These are phyloP conservation scores for Acomys russatus DNA, from an alignment of 2,797 vertebrate species.

Conservation along the genomic window DNA sequence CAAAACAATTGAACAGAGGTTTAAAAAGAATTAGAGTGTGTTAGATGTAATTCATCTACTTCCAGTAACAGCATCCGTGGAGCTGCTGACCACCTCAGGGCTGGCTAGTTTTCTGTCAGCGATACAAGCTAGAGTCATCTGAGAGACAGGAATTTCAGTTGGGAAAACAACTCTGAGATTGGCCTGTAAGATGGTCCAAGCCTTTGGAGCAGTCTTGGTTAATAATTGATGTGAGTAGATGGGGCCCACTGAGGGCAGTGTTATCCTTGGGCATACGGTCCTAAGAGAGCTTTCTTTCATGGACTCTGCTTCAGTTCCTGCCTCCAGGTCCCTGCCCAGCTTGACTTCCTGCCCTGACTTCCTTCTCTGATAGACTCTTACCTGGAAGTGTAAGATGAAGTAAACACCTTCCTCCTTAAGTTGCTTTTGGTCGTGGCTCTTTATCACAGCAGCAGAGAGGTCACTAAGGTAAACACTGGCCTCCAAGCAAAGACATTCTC, in stretches of 20 bases:
- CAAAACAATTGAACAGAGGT: neutral
- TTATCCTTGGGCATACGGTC: neutral
- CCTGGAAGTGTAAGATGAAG: neutral
- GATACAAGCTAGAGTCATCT: neutral
- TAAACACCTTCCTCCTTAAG: neutral
- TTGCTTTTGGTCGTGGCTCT: neutral
- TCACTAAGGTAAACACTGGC: neutral
- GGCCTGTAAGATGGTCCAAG: neutral
- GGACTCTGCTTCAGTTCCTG: neutral
- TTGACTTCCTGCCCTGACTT: neutral
- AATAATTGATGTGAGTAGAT: neutral
- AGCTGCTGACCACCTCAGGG: neutral
- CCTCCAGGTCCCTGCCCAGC: neutral
- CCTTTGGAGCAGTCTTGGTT: neutral
- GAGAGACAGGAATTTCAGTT: neutral
- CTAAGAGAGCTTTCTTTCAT: neutral
- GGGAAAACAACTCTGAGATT: neutral
- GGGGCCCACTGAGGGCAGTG: no score
- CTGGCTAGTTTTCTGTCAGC: neutral
- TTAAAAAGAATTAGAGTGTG: neutral
- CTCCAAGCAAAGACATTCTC: neutral
- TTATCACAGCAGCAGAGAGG: neutral
- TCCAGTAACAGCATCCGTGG: neutral
- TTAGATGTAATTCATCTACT: neutral
- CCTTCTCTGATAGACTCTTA: neutral